Evolutionary conservation across 2,888 invertebrate genomes (phyloP).

Genomic region (Iphiclides podalirius): DNA sequence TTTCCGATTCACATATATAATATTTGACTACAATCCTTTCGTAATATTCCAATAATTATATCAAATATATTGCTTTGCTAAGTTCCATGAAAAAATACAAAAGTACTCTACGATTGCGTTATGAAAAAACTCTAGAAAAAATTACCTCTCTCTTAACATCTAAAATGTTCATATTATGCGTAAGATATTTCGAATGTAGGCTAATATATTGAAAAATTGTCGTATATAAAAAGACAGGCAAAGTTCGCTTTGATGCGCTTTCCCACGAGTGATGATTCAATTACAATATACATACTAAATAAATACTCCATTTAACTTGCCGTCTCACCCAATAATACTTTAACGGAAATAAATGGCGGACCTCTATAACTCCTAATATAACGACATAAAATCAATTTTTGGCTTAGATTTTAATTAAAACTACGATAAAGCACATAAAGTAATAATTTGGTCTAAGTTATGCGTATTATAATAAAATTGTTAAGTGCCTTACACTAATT

Average conservation of each 20-base stretch:
- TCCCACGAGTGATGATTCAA: constrained; percentile 33
- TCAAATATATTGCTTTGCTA: constrained; percentile 76
- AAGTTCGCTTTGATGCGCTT: constrained; percentile 39
- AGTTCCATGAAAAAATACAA: constrained; percentile 75
- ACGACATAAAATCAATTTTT: constrained; percentile 77
- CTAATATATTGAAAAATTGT: constrained; percentile 45
- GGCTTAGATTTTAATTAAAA: constrained; percentile 78
- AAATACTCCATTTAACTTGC: constrained; percentile 65
- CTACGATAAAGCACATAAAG: constrained; percentile 76
- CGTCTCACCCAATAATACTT: constrained; percentile 70
- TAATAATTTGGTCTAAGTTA: constrained; percentile 80
- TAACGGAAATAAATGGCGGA: constrained; percentile 64
- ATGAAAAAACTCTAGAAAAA: constrained; percentile 72
- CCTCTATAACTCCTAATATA: constrained; percentile 57
- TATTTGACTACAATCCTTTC: constrained; percentile 57
- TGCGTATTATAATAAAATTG: constrained; percentile 67
- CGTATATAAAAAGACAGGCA: constrained; percentile 40
- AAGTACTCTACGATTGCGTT: constrained; percentile 68
- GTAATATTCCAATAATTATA: constrained; percentile 60
- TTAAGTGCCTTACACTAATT: constrained; percentile 76
- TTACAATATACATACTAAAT: constrained; percentile 51
- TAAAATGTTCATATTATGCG: constrained; percentile 73
- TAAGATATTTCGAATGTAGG: constrained; percentile 56
- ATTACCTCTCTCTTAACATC: constrained; percentile 61
- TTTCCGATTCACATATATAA: constrained; percentile 63